These are phyloP conservation scores for Apodemia duryi DNA, from an alignment of 2,888 invertebrate species.

Conservation along the genomic window DNA sequence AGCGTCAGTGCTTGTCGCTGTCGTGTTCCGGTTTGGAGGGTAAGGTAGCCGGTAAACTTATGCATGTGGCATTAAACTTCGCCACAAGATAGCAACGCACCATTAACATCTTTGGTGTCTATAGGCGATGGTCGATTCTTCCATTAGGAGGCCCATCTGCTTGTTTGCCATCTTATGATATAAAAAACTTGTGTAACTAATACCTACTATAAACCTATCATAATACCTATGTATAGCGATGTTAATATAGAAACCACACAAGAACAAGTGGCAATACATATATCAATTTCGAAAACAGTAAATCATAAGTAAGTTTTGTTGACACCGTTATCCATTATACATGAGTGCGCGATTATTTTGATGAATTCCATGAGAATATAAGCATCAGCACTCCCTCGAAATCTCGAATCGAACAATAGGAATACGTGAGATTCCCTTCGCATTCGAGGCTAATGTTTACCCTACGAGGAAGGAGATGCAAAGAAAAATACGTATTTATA, in stretches of 20 bases:
- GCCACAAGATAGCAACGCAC: too few species aligned
- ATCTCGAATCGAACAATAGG: constrained; percentile 76
- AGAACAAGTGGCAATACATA: constrained; percentile 22
- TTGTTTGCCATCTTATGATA: too few species aligned
- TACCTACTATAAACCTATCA: not conserved
- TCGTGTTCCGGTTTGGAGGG: too few species aligned
- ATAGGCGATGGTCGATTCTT: too few species aligned
- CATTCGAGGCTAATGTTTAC: constrained; percentile 71
- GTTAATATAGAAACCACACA: not conserved
- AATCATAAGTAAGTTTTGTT: constrained; percentile 58
- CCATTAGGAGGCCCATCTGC: too few species aligned
- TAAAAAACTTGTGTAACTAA: not conserved
- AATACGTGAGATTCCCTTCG: constrained; percentile 73
- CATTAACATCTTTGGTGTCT: too few species aligned
- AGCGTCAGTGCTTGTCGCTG: too few species aligned
- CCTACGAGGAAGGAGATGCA: constrained; percentile 75
- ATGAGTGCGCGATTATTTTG: constrained; percentile 75
- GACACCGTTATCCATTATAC: constrained; percentile 69
- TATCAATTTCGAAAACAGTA: constrained; percentile 44
- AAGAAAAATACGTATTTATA: constrained; percentile 80
- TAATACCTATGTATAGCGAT: not conserved
- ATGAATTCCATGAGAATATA: constrained; percentile 72
- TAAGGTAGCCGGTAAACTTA: too few species aligned
- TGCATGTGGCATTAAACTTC: too few species aligned
- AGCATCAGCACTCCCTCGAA: constrained; percentile 75